A percentile compares a stretch with the other conserved stretches of the same genome.
These are phyloP conservation scores for Ctenochaetus hawaiiensis DNA, from an alignment of 2,797 vertebrate genomes.

Conservation along the genomic window DNA sequence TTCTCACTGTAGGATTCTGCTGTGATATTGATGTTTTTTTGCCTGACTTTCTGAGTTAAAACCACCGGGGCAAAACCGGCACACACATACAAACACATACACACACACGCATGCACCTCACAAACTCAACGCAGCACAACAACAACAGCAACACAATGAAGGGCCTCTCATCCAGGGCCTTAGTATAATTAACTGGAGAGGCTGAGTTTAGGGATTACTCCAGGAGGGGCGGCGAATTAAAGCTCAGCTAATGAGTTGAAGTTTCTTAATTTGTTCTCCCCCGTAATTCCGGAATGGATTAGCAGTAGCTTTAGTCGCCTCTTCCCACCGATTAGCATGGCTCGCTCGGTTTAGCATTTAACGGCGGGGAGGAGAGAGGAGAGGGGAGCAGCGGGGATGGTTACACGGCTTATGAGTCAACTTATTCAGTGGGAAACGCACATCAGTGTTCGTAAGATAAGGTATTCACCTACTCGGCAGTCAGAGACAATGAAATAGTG, in stretches of 20 bases:
- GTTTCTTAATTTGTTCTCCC: conserved; percentile 89
- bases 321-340: conserved; percentile 82
- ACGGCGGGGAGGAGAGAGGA: conserved; percentile 54
- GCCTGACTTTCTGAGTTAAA: conserved; percentile 33
- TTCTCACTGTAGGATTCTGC: conserved; percentile 47
- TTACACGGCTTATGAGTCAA: conserved; percentile 73
- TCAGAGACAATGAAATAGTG: conserved; percentile 49
- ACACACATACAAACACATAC: too few relatives aligned
- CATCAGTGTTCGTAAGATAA: conserved; percentile 68
- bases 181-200: conserved; percentile 86
- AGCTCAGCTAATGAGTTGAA: conserved; percentile 89
- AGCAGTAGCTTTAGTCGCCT: conserved; percentile 86
- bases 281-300: conserved; percentile 89
- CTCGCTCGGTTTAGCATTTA: conserved; percentile 75
- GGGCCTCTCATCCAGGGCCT: conserved; percentile 79
- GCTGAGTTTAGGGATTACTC: conserved; percentile 87
- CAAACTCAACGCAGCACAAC: conserved; percentile 58
- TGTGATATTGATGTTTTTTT: conserved; percentile 59
- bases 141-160: conserved; percentile 73
- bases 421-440: conserved; percentile 62
- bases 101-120: conserved; percentile 17
- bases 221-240: conserved; percentile 87
- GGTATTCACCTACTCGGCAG: conserved; percentile 53
- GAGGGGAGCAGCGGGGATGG: conserved; percentile 60
- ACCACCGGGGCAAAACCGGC: neutral